A percentile compares a stretch with the other conserved stretches of the same genome.
These are phyloP conservation scores for Cheilosia grossa DNA, from an alignment of 2,888 invertebrate genomes.

Conservation along the genomic window DNA sequence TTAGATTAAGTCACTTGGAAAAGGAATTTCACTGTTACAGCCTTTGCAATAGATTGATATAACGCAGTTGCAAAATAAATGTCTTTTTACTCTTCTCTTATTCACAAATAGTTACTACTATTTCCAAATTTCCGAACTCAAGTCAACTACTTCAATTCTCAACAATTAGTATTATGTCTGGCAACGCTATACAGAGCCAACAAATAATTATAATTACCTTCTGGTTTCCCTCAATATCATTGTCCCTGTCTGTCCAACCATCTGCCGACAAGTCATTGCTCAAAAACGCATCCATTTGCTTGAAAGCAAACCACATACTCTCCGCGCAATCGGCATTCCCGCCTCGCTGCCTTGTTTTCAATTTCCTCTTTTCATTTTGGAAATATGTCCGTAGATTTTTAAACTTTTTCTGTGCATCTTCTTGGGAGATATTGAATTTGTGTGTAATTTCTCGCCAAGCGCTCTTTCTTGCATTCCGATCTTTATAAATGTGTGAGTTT, in stretches of 20 bases:
- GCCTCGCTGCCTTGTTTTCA: not conserved
- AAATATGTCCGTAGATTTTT: not conserved
- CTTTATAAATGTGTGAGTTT: not conserved
- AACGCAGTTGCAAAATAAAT: too few relatives aligned
- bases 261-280: not conserved
- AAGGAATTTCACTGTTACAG: too few relatives aligned
- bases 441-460: not conserved
- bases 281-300: not conserved
- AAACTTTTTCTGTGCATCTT: not conserved
- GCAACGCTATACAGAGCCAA: too few relatives aligned
- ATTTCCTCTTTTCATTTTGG: constrained; percentile 5
- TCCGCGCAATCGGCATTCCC: not conserved
- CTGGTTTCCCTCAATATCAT: not conserved
- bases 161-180: too few relatives aligned
- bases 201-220: not conserved
- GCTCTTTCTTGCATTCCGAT: not conserved
- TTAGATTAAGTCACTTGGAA: too few relatives aligned
- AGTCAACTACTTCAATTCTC: too few relatives aligned
- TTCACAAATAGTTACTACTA: too few relatives aligned
- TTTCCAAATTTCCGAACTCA: too few relatives aligned
- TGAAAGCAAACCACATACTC: not conserved
- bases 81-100: too few relatives aligned
- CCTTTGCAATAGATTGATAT: too few relatives aligned
- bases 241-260: not conserved
- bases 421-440: not conserved